Conservation (phyloP, 2,113 vertebrate species). For the Oryzias javanicus region DNA sequence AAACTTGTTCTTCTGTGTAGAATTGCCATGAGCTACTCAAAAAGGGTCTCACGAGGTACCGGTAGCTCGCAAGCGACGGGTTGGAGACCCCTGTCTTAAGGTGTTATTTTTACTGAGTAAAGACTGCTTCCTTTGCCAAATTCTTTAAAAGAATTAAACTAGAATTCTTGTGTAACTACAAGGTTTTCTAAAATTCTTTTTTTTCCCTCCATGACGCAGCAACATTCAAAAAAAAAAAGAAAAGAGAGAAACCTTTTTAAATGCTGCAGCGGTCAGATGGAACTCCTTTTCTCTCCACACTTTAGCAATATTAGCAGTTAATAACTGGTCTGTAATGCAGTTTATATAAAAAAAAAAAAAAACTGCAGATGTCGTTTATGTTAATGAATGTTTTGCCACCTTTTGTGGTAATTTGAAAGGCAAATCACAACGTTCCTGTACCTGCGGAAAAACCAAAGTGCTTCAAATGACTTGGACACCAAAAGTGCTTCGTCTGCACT, state of each 20-base stretch:
- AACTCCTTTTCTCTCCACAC: conserved; percentile 1
- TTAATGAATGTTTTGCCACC: conserved; percentile 53
- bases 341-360: conserved; percentile 66
- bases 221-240: conserved; percentile 4
- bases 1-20: too few relatives aligned
- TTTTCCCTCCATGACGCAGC: neutral
- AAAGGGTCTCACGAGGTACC: too few relatives aligned
- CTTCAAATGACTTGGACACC: conserved; percentile 6
- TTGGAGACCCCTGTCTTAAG: too few relatives aligned
- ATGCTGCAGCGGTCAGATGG: conserved; percentile 5
- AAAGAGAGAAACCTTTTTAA: too few relatives aligned
- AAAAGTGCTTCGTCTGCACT: conserved; percentile 12
- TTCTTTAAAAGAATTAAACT: too few relatives aligned
- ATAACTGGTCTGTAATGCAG: conserved; percentile 26
- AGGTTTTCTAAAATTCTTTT: neutral
- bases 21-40: too few relatives aligned
- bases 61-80: too few relatives aligned
- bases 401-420: conserved; percentile 38
- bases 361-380: conserved; percentile 63
- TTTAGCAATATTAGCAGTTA: conserved; percentile 25
- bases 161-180: neutral
- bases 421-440: conserved; percentile 29
- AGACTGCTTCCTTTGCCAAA: too few relatives aligned
- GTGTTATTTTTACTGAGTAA: too few relatives aligned
- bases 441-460: conserved; percentile 45